Evolutionary conservation across 2,888 invertebrate genomes (phyloP), one percentile per base, ranked within the genome.

Genomic region (Laspeyria flexula): DNA sequence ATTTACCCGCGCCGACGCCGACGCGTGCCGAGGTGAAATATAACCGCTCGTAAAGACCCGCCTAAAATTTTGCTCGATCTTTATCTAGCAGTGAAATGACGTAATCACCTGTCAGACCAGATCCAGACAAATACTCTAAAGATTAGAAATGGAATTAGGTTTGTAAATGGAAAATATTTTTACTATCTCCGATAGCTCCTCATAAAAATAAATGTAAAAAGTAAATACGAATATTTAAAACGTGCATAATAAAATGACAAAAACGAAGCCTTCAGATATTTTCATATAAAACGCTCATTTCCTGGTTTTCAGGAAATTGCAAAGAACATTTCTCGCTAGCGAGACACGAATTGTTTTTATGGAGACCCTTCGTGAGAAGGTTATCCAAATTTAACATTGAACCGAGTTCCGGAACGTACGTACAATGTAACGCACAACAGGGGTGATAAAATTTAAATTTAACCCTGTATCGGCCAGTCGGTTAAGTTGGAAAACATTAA

Each of bases 51-150:
- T 65, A 60, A 63, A 65, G 55, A 48, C 54, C 48, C 52, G 44
- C 46, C 54, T 55, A 54, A 61, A 65, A 65, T 60, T 65, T 64
- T 56, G 41, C 44, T 38, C 54, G 61, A 62, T 62, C 47, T 50
- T 66, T 73, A 65, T 70, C 65, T 51, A 44, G 46, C 43, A 41
- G 33, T 18, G 51, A 55, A 41, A 59, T 59, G 55, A 54, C 54
- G 61, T 65, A 71, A 75, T 78, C 71, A 72, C 68, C 77, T 71
- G 76, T 74, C 75, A 55, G 57, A 63, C 57, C 49, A 66, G 60
- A 66, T 59, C 63, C 61, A 69, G 61, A 63, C 63, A 60, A 71
- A 72, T 73, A 75, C 71, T 75, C 64, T 63, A 29, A 58, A 57
- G 60, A 73, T 63, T 57, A 54, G 67, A 65, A 64, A 62, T 50